Conservation (phyloP, 1,140 invertebrate genomes). For the Cyphomyrmex costatus region DNA sequence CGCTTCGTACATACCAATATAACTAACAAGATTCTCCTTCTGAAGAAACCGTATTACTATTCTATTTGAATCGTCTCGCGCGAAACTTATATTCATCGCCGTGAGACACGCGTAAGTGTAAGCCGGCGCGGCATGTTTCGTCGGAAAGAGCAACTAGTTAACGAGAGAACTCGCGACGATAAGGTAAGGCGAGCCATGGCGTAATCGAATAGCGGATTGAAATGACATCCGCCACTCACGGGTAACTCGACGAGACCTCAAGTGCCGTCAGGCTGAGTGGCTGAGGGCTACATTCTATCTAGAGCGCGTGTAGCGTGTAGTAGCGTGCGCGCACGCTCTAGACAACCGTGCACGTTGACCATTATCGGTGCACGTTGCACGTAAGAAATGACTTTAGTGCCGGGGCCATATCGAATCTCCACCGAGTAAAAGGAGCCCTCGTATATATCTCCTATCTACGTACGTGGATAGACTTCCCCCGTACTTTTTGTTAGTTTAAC, state of each 20-base stretch:
- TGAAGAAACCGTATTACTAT: conserved; percentile 21
- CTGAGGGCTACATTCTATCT: conserved; percentile 59
- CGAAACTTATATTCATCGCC: conserved; percentile 39
- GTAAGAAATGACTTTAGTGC: conserved; percentile 64
- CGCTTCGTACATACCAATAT: conserved; percentile 10
- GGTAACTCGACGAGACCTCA: conserved; percentile 75
- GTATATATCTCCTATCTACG: conserved; percentile 37
- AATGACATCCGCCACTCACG: conserved; percentile 78
- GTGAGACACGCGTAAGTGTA: conserved; percentile 40
- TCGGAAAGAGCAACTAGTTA: conserved; percentile 72
- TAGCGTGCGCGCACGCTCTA: conserved; percentile 34
- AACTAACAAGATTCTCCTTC: neutral
- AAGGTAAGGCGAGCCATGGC: conserved; percentile 64
- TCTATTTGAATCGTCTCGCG: conserved; percentile 7
- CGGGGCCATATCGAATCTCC: conserved; percentile 70
- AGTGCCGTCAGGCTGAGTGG: conserved; percentile 63
- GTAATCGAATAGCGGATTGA: conserved; percentile 78
- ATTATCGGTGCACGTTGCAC: conserved; percentile 69
- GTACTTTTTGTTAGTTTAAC: conserved; percentile 52
- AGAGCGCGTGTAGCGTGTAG: conserved; percentile 61
- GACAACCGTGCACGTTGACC: conserved; percentile 69
- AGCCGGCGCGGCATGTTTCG: conserved; percentile 32
- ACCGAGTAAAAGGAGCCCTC: conserved; percentile 42
- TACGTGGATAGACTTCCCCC: conserved; percentile 43
- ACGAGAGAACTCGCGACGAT: conserved; percentile 64